Percentiles rank a stretch among this genome's conserved stretches.
Evolutionary conservation across 2,113 vertebrate genomes (phyloP).

Genomic region (Eulemur rufifrons): DNA sequence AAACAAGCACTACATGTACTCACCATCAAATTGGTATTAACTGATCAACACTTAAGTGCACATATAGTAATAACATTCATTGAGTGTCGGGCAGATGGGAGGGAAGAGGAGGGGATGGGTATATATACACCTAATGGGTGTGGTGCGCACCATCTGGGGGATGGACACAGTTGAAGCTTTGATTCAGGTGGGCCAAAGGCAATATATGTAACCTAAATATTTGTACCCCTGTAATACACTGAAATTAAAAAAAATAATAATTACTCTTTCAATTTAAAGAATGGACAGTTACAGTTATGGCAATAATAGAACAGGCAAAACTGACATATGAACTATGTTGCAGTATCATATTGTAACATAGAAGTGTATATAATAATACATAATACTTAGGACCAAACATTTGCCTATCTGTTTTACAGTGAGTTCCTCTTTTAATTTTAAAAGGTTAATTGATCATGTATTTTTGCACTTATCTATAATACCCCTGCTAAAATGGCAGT

Average conservation of each 20-base stretch:
- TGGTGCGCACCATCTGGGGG: too few species aligned
- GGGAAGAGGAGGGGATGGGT: too few species aligned
- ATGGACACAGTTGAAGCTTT: too few species aligned
- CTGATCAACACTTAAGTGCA: too few species aligned
- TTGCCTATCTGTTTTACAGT: background rate
- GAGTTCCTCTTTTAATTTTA: background rate
- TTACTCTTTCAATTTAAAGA: background rate
- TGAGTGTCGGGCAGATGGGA: too few species aligned
- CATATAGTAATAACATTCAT: too few species aligned
- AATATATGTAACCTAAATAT: too few species aligned
- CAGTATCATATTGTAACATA: background rate
- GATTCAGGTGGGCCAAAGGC: too few species aligned
- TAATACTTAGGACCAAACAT: background rate
- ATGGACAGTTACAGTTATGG: background rate
- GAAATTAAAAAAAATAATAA: background rate
- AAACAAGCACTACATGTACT: too few species aligned
- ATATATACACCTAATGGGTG: too few species aligned
- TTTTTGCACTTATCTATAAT: background rate
- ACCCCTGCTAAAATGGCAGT: background rate
- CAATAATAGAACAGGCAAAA: background rate
- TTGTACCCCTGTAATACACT: too few species aligned
- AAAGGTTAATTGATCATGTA: background rate
- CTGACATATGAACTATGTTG: background rate
- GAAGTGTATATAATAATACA: background rate
- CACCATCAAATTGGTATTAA: too few species aligned